Evolutionary conservation across 1,140 invertebrate species (phyloP), one percentile per base, ranked within the genome.

Genomic region (Ceratina japonica): DNA sequence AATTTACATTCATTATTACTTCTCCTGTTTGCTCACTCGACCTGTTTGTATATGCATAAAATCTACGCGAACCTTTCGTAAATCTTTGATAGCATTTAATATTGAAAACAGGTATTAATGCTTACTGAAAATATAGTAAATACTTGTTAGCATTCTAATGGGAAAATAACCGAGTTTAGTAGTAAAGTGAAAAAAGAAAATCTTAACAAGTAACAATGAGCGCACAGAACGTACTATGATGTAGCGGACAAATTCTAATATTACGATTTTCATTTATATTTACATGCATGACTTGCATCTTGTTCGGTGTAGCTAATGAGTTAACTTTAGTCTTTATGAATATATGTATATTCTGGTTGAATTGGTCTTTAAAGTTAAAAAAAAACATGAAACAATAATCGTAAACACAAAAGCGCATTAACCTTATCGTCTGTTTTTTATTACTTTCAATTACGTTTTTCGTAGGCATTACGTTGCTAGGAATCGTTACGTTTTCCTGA

Each of bases 341-440:
- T 52, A 13, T n/a, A 54, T 2, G 2, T 51, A 18, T 15, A 12
- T 27, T 5, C 16, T 7, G 15, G 31, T 3, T 13, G 15, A 10
- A 49, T 68, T 10, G 13, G 10, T n/a, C 18, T n/a, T 0, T 18
- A 22, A 58, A 58, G 16, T 7, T 2, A 49, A 12, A 12, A 51
- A 20, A 2, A 31, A n/a, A 0, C 16, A n/a, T 8, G 18, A 31
- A 49, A 49, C 3, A 18, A 5, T 8, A n/a, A 69, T 69, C 51
- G 51, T 54, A 18, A 37, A 49, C 12, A 56, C 27, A n/a, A n/a
- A n/a, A n/a, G n/a, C n/a, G n/a, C n/a, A n/a, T 10, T 20, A 72
- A 24, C 5, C 61, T 71, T 77, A 63, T 15, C n/a, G 22, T 64
- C 59, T 20, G 13, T 16, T 12, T 56, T 78, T 56, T 78, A 72